Conservation (phyloP, 1,140 invertebrate species). For the Gryon sp. region DNA sequence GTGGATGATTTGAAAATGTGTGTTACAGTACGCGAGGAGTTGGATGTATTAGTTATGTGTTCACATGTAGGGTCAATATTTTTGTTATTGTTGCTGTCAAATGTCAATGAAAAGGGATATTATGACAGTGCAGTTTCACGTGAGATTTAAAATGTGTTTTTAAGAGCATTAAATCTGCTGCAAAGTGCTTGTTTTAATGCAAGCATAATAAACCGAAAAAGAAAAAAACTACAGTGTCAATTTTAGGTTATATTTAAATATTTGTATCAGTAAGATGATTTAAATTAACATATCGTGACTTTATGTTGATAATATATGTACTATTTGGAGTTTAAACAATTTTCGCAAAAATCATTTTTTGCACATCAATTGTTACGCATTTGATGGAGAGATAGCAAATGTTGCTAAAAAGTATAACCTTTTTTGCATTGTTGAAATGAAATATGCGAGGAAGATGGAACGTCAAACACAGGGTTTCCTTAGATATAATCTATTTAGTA, state of each 20-base stretch:
- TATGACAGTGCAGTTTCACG: not conserved
- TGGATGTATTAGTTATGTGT: not conserved
- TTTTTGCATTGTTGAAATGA: not conserved
- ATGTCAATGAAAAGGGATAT: conserved; percentile 2
- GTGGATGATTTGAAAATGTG: too few species aligned
- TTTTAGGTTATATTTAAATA: conserved; percentile 19
- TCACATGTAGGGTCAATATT: conserved; percentile 15
- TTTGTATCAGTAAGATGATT: too few species aligned
- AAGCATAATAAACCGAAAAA: too few species aligned
- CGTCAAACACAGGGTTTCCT: not conserved
- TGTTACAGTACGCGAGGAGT: too few species aligned
- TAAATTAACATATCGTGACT: too few species aligned
- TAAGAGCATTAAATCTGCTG: not conserved
- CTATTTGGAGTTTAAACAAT: too few species aligned
- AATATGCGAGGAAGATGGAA: not conserved
- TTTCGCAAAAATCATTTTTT: too few species aligned
- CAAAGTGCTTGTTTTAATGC: too few species aligned
- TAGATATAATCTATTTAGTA: not conserved
- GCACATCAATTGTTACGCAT: not conserved
- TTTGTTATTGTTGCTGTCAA: conserved; percentile 33
- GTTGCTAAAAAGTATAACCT: not conserved
- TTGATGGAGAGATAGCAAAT: not conserved
- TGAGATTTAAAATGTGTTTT: not conserved
- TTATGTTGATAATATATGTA: too few species aligned
- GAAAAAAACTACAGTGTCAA: not conserved